Evolutionary conservation across 2,888 invertebrate species (phyloP), one percentile per base, ranked within the genome.

Genomic region (Xestia ashworthii): DNA sequence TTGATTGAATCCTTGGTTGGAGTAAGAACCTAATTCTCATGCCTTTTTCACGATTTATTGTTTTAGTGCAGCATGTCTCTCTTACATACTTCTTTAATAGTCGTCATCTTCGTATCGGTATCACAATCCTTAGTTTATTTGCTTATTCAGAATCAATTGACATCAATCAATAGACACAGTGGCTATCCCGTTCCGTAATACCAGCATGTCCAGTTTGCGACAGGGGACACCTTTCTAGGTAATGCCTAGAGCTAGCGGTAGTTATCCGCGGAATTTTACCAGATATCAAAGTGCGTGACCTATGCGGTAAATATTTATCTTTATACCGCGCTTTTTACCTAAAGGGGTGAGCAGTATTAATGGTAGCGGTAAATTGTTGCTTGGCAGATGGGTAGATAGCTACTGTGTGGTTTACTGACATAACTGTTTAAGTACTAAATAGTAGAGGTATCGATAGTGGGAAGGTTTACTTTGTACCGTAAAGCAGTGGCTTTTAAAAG

Each of bases 261-360:
- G 82, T 85, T 80, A 81, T 83, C 80, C 74, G 72, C 71, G 86
- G 90, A 87, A 90, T 90, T 90, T 89, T 86, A 89, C 88, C 89
- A 84, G 87, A 89, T 88, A 81, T 72, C 78, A 74, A 64, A 76
- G 87, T 83, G 83, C 84, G 80, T 87, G 85, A 80, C 82, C 83
- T 60, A 69, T 55, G 68, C 75, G 70, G 80, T 83, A 85, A 81
- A 66, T 82, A 81, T 74, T 78, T 82, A 77, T 55, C 69, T 78
- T 60, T 53, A 44, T 44, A 71, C 71, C 58, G 32, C 14, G 50
- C 41, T 76, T 76, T 80, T 81, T 78, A 68, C 84, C 77, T 71
- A 55, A 72, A 70, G 44, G 9, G 64, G 46, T 68, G 22, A 44
- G 41, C 22, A 68, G 46, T 80, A 75, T 69, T 83, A 80, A 60